A percentile compares a stretch with the other conserved stretches of the same genome.
Evolutionary conservation across 1,140 invertebrate genomes (phyloP).

Genomic region (Pseudobourletiella spinata): DNA sequence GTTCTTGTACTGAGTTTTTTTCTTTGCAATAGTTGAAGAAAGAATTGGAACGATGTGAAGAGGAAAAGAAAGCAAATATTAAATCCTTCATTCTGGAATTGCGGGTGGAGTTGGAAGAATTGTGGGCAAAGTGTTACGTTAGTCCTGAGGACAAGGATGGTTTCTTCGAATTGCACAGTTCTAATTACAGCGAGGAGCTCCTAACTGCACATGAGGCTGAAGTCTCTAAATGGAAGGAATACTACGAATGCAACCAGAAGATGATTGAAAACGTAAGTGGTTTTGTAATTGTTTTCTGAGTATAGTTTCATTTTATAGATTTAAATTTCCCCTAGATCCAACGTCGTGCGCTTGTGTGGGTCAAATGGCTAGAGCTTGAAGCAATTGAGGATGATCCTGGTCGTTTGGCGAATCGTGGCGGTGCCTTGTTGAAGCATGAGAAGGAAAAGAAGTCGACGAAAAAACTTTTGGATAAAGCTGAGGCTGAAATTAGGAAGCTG

Average conservation of each 20-base stretch:
- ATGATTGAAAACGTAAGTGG: conserved; percentile 22
- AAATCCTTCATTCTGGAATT: conserved; percentile 16
- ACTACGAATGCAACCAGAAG: conserved; percentile 17
- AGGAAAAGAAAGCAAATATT: conserved; percentile 26
- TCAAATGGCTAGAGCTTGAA: conserved; percentile 18
- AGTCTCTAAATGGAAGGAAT: conserved; percentile 10
- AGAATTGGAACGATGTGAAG: conserved; percentile 19
- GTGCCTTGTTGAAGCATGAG: conserved; percentile 24
- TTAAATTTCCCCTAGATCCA: background rate
- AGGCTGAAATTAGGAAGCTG: conserved; percentile 13
- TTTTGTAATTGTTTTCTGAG: too few relatives aligned
- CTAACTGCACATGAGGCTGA: conserved; percentile 22
- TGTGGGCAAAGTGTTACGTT: conserved; percentile 15
- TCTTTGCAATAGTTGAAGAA: conserved; percentile 12
- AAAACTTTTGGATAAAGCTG: conserved; percentile 24
- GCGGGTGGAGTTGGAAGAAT: conserved; percentile 10
- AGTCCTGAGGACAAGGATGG: background rate
- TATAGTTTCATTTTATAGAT: background rate
- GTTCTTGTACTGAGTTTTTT: background rate
- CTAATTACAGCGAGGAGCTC: conserved; percentile 18
- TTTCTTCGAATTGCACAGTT: conserved; percentile 5
- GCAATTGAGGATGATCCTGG: conserved; percentile 22
- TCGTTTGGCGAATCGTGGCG: conserved; percentile 21
- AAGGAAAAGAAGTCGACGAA: conserved; percentile 21
- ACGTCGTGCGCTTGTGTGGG: too few relatives aligned